Base-by-base conservation (phyloP, 1,140 invertebrate species). In the Tribolium castaneum region DNA sequence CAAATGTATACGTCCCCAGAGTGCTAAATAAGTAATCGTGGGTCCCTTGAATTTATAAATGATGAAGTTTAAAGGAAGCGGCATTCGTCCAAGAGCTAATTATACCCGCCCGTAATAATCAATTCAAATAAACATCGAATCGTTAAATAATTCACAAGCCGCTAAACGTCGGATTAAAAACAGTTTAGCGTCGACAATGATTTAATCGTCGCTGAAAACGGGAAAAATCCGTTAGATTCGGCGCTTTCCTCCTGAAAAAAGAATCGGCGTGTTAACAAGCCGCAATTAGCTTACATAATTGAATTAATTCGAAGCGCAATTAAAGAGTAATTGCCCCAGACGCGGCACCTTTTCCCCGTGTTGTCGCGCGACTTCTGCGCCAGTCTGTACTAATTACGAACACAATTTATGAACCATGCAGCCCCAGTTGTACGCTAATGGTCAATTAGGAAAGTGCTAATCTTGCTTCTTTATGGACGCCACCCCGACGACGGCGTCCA, bases 351-450 rank as follows among this genome's bases (percentile, higher is more conserved):
- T 34, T 77, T 66, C 59, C 19, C 59, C 6, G 25, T 34, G 30
- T 66, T 35, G 59, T 66, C 25, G 59, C 59, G 59, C 59, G 56
- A 76, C 77, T 78, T 78, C 56, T 78, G 78, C 51, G 59, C 70
- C 70, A 35, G 73, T 19, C 30, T 77, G 80, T 77, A 76, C 77
- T 82, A 82, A 82, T 80, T 80, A 78, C 75, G 70, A 51, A 45
- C 74, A 76, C 75, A 79, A 82, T 82, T 82, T 82, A 82, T 78
- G 79, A 78, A 79, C 59, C 79, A 80, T 78, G 73, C 71, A 49
- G 49, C 50, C 76, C 81, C 80, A 75, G 70, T 77, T 78, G 78
- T 79, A 78, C 77, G 75, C 77, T 80, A 80, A 80, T 80, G 52
- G 79, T 78, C 81, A 80, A 81, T 80, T 81, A 80, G 76, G 54